phyloP scores from a whole-genome alignment of 2,797 vertebrate genomes.

The Margarornis squamiger region DNA sequence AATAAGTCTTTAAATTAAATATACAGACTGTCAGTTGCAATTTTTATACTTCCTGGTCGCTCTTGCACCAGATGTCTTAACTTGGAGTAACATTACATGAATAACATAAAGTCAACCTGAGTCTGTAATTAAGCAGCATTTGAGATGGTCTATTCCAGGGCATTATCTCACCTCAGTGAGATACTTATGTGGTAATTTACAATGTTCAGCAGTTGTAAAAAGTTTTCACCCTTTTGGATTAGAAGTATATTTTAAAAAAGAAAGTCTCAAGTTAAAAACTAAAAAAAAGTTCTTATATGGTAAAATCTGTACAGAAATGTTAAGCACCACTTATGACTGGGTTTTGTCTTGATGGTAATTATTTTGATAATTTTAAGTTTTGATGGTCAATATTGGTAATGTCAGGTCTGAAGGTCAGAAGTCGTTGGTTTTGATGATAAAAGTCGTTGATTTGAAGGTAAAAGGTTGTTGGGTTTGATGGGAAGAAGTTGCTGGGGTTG shows the following conservation, averaged over 20 bases:
- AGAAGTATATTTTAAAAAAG: constrained; percentile 79
- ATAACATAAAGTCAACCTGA: constrained; percentile 91
- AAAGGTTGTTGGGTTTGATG: not conserved
- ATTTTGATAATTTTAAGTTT: constrained; percentile 14
- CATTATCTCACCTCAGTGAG: constrained; percentile 77
- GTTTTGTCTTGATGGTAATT: constrained; percentile 37
- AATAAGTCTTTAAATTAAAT: constrained; percentile 81
- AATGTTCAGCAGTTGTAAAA: constrained; percentile 83
- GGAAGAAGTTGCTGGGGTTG: not conserved
- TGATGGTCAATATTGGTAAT: constrained; percentile 12
- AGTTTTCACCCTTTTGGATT: constrained; percentile 80
- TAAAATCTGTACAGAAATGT: constrained; percentile 91
- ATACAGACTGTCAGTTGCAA: constrained; percentile 72
- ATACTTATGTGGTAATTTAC: constrained; percentile 82
- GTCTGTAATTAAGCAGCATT: constrained; percentile 97
- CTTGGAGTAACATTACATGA: constrained; percentile 78
- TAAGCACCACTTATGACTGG: constrained; percentile 89
- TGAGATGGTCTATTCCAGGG: constrained; percentile 93
- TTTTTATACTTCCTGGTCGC: constrained; percentile 68
- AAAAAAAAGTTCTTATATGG: constrained; percentile 83
- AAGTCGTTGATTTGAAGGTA: not conserved
- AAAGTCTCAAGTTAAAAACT: constrained; percentile 81
- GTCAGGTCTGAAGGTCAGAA: not conserved
- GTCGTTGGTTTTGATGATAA: not conserved
- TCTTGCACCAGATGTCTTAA: constrained; percentile 69